A percentile compares a stretch with the other conserved stretches of the same genome.
Evolutionary conservation across 2,888 invertebrate genomes (phyloP).

Genomic region (Vesta saturnalis): DNA sequence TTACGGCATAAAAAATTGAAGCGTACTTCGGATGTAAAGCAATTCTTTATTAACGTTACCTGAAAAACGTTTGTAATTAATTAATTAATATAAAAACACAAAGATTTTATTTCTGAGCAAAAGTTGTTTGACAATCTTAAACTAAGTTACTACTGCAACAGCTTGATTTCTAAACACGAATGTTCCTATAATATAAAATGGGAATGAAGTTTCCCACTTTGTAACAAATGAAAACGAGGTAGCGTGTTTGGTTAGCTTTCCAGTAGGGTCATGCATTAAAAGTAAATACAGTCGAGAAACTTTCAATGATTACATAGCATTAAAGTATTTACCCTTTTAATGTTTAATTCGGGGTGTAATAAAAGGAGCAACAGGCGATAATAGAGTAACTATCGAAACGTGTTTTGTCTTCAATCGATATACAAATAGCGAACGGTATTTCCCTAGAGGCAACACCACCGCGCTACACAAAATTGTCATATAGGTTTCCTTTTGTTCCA

Average conservation of each 20-base stretch:
- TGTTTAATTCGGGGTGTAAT: slow-evolving; percentile 12
- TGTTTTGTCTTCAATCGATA: slow-evolving; percentile 28
- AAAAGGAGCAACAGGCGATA: slow-evolving; percentile 13
- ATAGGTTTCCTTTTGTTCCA: slow-evolving; percentile 30
- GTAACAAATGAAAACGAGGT: slow-evolving; percentile 3
- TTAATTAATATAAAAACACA: too few species aligned
- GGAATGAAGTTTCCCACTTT: neutral
- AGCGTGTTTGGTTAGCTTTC: slow-evolving; percentile 7
- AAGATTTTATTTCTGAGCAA: too few species aligned
- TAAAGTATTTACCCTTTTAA: slow-evolving; percentile 17
- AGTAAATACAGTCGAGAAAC: slow-evolving; percentile 7
- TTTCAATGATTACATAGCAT: slow-evolving; percentile 3
- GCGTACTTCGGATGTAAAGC: too few species aligned
- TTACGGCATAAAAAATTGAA: too few species aligned
- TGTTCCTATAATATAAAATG: too few species aligned
- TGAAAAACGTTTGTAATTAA: too few species aligned
- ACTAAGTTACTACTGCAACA: neutral
- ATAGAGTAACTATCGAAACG: neutral
- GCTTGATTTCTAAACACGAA: neutral
- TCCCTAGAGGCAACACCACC: slow-evolving; percentile 27
- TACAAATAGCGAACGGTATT: slow-evolving; percentile 36
- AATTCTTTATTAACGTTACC: too few species aligned
- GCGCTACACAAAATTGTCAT: slow-evolving; percentile 28
- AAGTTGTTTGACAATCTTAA: too few species aligned
- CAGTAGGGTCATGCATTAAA: slow-evolving; percentile 10